Percentiles rank a stretch among this genome's conserved stretches.
phyloP scores from a whole-genome alignment of 2,888 invertebrate genomes.

The Leistus spinibarbis region DNA sequence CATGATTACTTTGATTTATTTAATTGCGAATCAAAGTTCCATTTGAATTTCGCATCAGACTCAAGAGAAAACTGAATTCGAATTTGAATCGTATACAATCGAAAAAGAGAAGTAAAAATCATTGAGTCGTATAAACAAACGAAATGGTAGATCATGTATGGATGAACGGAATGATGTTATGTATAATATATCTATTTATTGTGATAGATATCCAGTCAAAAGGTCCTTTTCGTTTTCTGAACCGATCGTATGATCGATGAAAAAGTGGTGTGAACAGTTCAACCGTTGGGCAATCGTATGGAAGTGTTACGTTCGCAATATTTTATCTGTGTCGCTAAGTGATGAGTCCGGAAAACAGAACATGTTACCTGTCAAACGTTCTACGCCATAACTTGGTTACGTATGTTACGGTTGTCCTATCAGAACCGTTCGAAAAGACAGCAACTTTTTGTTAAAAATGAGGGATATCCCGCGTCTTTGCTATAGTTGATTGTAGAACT shows the following conservation, averaged over 20 bases:
- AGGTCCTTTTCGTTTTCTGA: neutral
- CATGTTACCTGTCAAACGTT: slow-evolving; percentile 34
- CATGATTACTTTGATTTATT: too few relatives aligned
- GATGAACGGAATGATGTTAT: too few relatives aligned
- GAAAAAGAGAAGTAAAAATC: too few relatives aligned
- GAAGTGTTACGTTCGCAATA: slow-evolving; percentile 21
- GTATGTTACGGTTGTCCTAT: slow-evolving; percentile 22
- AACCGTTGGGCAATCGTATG: slow-evolving; percentile 12
- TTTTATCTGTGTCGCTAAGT: slow-evolving; percentile 30
- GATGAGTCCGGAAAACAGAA: slow-evolving; percentile 27
- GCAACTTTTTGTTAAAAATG: slow-evolving; percentile 27
- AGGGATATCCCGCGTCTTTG: slow-evolving; percentile 1
- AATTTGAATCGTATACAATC: too few relatives aligned
- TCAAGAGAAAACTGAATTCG: too few relatives aligned
- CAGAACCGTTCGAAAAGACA: slow-evolving; percentile 17
- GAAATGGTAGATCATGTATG: too few relatives aligned
- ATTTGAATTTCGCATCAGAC: too few relatives aligned
- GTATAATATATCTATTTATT: too few relatives aligned
- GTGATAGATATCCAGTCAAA: neutral
- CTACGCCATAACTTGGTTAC: slow-evolving; percentile 25
- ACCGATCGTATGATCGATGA: neutral
- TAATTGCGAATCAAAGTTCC: too few relatives aligned
- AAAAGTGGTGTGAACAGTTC: neutral
- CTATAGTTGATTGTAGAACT: neutral
- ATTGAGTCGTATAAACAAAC: too few relatives aligned